Evolutionary conservation across 1,140 invertebrate genomes (phyloP).

Genomic region (Tetraneura akinire): DNA sequence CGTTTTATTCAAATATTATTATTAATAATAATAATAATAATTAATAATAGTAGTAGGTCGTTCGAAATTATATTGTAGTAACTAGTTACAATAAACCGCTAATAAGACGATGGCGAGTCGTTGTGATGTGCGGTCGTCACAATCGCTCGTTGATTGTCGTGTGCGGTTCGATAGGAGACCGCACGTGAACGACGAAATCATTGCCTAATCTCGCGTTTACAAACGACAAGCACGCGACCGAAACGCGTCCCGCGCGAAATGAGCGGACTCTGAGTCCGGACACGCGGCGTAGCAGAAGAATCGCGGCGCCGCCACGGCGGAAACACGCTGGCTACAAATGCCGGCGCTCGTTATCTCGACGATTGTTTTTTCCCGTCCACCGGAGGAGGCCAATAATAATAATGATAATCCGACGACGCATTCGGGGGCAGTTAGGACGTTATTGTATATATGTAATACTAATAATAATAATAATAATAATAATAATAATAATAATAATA

Average conservation of each 20-base stretch:
- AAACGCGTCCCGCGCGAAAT: neutral
- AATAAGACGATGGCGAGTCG: too few species aligned
- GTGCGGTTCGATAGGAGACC: neutral
- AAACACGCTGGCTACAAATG: neutral
- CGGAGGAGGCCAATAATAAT: slow-evolving; percentile 20
- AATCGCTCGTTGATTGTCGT: slow-evolving; percentile 35
- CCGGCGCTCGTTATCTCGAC: slow-evolving; percentile 14
- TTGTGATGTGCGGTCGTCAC: neutral
- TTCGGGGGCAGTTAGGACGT: too few species aligned
- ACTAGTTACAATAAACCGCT: too few species aligned
- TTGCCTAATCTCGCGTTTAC: neutral
- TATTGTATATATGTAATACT: too few species aligned
- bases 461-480: too few species aligned
- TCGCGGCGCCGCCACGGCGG: neutral
- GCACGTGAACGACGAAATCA: slow-evolving; percentile 36
- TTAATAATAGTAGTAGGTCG: too few species aligned
- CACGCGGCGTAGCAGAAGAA: neutral
- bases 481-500: too few species aligned
- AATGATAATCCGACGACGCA: too few species aligned
- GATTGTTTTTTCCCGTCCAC: slow-evolving; percentile 8
- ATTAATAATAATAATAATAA: too few species aligned
- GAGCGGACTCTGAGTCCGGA: too few species aligned
- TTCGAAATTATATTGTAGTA: too few species aligned
- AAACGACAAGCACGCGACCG: slow-evolving; percentile 25
- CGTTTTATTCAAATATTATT: too few species aligned